Evolutionary conservation across 2,797 vertebrate genomes (phyloP).

Genomic region (Acomys russatus): DNA sequence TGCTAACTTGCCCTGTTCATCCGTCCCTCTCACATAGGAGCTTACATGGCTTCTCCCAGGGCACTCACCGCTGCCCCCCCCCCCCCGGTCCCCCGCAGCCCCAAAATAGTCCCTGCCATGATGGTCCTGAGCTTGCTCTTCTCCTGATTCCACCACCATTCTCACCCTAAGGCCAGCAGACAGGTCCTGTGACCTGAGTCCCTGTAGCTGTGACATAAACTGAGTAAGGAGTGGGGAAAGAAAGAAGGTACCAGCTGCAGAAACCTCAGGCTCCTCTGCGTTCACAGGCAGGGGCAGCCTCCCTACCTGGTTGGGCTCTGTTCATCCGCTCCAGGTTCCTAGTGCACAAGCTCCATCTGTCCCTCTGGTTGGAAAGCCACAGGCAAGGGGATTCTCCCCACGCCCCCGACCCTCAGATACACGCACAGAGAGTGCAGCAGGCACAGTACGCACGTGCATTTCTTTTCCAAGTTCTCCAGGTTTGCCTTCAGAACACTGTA

Average conservation of each 20-base stretch:
- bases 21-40: not conserved
- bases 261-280: not conserved
- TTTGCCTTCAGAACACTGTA: conserved; percentile 93
- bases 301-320: not conserved
- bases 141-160: no score
- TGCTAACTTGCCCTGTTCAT: not conserved
- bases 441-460: conserved; percentile 90
- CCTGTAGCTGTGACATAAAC: not conserved
- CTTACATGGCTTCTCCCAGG: not conserved
- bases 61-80: not conserved
- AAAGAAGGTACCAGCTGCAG: not conserved
- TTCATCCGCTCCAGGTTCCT: not conserved
- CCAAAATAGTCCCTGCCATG: no score
- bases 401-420: not conserved
- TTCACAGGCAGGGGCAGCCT: not conserved
- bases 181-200: not conserved
- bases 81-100: not conserved
- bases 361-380: not conserved
- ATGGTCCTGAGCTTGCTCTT: not conserved
- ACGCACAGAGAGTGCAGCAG: not conserved
- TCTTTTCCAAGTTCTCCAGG: conserved; percentile 92
- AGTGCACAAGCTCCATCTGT: not conserved
- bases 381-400: no score
- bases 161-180: rapidly evolving
- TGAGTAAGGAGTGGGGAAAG: not conserved